Base-by-base conservation (phyloP, 2,797 vertebrate genomes). In the Lutjanus argentimaculatus region DNA sequence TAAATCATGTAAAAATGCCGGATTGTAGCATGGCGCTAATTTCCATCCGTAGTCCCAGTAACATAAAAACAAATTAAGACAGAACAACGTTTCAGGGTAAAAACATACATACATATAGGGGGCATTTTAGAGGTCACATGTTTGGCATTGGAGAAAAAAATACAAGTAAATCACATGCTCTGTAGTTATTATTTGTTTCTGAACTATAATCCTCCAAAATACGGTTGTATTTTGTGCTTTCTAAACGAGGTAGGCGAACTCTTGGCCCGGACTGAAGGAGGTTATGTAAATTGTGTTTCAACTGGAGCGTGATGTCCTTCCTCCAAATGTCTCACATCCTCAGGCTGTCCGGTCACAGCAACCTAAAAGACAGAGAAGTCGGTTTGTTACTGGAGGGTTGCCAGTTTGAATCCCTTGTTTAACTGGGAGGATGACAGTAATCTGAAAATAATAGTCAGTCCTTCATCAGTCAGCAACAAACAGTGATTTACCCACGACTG, bases 261-360 rank as follows among this genome's bases (percentile, higher is more conserved):
- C 11, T 45, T 17, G 71, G 63, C 51, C 74, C 8, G 61, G 13
- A 36, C 51, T 69, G n/a, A 58, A 65, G 49, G 45, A 55, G 46
- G 58, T 82, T 85, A 79, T 59, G 46, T 76, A 85, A 79, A 82
- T 68, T 52, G 49, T 11, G 30, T 49, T 49, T 70, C n/a, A 82
- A 69, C 64, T 76, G 67, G 79, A 79, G 80, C 72, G 21, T 56
- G 63, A 78, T 67, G 75, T 77, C 66, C 75, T 67, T 42, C 42
- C 56, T 66, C 56, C 45, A 61, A 73, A 72, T 73, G 84, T 70
- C 58, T 75, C 43, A 5, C 19, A 3, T 67, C 58, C 77, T 68
- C 45, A 4, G 56, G 72, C 64, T 48, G 72, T 65, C 42, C 25
- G 67, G 57, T 75, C 66, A 13, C 11, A 61, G 51, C 25, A 43